phyloP scores from a whole-genome alignment of 2,888 invertebrate genomes.

The Galeopsomyia nigrocyanea region DNA sequence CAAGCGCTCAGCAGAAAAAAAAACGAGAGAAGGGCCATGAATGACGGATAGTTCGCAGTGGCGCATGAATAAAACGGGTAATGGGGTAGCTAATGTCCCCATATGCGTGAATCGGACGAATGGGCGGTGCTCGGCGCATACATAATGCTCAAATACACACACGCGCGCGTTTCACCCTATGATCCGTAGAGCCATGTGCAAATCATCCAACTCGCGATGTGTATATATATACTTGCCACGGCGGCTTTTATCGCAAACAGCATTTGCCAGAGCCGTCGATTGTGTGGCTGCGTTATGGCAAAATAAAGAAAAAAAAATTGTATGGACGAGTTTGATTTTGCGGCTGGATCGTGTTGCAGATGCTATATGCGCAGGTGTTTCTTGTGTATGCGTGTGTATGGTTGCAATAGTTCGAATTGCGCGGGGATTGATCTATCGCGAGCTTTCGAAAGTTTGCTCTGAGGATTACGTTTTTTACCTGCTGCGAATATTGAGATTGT shows the following conservation, averaged over 20 bases:
- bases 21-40: not conserved
- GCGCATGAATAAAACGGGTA: constrained; percentile 61
- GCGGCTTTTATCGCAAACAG: constrained; percentile 23
- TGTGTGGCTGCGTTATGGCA: not conserved
- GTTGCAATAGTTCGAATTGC: too few relatives aligned
- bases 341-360: not conserved
- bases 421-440: too few relatives aligned
- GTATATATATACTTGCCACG: not conserved
- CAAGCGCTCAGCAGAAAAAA: not conserved
- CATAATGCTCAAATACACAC: constrained; percentile 55
- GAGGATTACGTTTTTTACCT: too few relatives aligned
- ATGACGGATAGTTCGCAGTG: constrained; percentile 18
- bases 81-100: constrained; percentile 66
- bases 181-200: constrained; percentile 26
- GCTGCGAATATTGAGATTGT: too few relatives aligned
- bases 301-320: too few relatives aligned
- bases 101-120: constrained; percentile 57
- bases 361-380: too few relatives aligned
- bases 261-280: not conserved
- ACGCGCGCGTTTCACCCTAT: constrained; percentile 2
- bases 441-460: too few relatives aligned
- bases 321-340: constrained; percentile 14
- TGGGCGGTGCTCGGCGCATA: constrained; percentile 50
- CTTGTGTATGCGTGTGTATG: not conserved
- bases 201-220: constrained; percentile 26